Percentiles rank a stretch among this genome's conserved stretches.
Evolutionary conservation across 2,113 vertebrate species (phyloP).

Genomic region (Mormoops blainvillei): DNA sequence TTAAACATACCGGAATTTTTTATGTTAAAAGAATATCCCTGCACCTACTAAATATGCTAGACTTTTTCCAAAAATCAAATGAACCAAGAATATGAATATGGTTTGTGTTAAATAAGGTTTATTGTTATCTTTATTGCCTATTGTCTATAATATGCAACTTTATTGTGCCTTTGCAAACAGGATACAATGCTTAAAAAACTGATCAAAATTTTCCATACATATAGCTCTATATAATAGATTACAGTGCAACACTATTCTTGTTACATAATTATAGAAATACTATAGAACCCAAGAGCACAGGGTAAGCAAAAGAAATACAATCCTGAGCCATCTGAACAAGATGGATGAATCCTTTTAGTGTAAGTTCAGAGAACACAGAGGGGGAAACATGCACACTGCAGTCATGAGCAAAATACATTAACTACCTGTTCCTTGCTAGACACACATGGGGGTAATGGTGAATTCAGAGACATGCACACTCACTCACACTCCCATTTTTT

Average conservation of each 20-base stretch:
- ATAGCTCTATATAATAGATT: constrained; percentile 69
- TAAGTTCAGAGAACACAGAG: constrained; percentile 34
- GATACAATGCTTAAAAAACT: constrained; percentile 63
- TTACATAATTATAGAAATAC: constrained; percentile 68
- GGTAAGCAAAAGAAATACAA: constrained; percentile 63
- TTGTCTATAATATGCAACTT: constrained; percentile 58
- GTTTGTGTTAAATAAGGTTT: constrained; percentile 66
- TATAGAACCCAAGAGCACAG: constrained; percentile 59
- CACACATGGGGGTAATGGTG: background rate
- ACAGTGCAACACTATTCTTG: constrained; percentile 56
- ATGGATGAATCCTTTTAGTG: constrained; percentile 52
- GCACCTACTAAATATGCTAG: background rate
- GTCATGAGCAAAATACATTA: constrained; percentile 19
- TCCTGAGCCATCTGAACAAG: constrained; percentile 59
- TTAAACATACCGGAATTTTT: constrained; percentile 51
- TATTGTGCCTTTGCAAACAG: constrained; percentile 61
- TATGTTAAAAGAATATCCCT: constrained; percentile 54
- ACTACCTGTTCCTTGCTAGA: background rate
- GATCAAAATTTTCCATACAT: constrained; percentile 75
- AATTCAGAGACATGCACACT: constrained; percentile 9
- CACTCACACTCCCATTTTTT: constrained; percentile 28
- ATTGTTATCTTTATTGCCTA: constrained; percentile 58
- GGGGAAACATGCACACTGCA: constrained; percentile 42
- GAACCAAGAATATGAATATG: constrained; percentile 49
- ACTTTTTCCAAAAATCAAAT: constrained; percentile 61